A percentile compares a stretch with the other conserved stretches of the same genome.
These are phyloP conservation scores for Corydoras sp. DNA, from an alignment of 2,113 vertebrate genomes.

Conservation along the genomic window DNA sequence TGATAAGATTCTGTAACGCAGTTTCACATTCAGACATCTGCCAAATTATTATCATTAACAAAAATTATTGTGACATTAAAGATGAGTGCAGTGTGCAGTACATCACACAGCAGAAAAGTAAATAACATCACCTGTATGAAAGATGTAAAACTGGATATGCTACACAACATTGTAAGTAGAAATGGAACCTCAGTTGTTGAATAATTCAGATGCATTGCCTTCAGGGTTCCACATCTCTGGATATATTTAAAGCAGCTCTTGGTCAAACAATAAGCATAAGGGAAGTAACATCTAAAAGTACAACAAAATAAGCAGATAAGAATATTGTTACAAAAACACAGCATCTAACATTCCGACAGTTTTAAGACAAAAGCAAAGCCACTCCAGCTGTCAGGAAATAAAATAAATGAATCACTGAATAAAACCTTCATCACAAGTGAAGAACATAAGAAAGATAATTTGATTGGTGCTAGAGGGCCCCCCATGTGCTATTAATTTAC, in stretches of 20 bases:
- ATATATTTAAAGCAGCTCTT: conserved; percentile 49
- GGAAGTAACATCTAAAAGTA: conserved; percentile 25
- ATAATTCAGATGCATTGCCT: conserved; percentile 64
- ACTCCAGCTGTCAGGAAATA: not conserved
- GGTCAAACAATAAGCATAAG: conserved; percentile 52
- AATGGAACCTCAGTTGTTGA: conserved; percentile 49
- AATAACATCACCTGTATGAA: not conserved
- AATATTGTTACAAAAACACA: not conserved
- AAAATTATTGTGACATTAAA: conserved; percentile 29
- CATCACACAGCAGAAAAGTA: conserved; percentile 34
- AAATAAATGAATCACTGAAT: not conserved
- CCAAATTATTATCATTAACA: conserved; percentile 28
- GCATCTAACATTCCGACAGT: not conserved
- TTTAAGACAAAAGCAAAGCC: not conserved
- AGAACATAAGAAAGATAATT: not conserved
- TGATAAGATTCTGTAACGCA: too few relatives aligned
- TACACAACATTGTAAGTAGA: conserved; percentile 23
- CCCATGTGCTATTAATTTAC: not conserved
- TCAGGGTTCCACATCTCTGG: conserved; percentile 59
- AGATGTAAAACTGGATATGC: conserved; percentile 25
- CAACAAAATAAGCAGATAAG: conserved; percentile 12
- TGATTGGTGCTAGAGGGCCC: not conserved
- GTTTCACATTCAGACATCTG: conserved; percentile 28
- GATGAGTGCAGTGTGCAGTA: too few relatives aligned
- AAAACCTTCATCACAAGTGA: not conserved